Evolutionary conservation across 2,797 vertebrate species (phyloP).

Genomic region (Sebastes vulpes): DNA sequence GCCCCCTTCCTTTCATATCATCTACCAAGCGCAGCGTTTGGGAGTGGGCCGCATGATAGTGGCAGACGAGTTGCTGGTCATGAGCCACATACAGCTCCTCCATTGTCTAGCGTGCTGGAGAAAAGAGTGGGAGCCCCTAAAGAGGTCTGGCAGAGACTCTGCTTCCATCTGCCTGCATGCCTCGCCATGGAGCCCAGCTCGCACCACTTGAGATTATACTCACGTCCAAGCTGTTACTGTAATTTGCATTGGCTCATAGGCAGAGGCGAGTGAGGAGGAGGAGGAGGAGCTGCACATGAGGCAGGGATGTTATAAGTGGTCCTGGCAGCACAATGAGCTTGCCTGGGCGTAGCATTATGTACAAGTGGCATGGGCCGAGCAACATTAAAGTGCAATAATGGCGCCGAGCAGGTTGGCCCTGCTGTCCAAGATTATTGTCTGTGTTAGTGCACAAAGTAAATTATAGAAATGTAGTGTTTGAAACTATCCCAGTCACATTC

Average conservation of each 20-base stretch:
- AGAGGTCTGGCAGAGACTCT: constrained; percentile 77
- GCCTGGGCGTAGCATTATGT: constrained; percentile 61
- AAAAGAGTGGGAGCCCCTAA: constrained; percentile 75
- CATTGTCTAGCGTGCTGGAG: constrained; percentile 75
- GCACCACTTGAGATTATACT: constrained; percentile 81
- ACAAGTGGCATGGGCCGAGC: constrained; percentile 64
- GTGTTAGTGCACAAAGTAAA: constrained; percentile 39
- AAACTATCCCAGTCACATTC: constrained; percentile 33
- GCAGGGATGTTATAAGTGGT: constrained; percentile 78
- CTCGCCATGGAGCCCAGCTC: constrained; percentile 76
- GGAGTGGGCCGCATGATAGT: constrained; percentile 52
- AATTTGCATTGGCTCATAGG: constrained; percentile 85
- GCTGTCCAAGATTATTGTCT: constrained; percentile 56
- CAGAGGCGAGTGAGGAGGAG: constrained; percentile 70
- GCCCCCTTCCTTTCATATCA: constrained; percentile 39
- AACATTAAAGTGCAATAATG: constrained; percentile 74
- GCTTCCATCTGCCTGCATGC: constrained; percentile 79
- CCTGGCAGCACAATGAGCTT: constrained; percentile 79
- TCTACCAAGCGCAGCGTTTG: constrained; percentile 44
- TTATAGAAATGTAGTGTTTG: constrained; percentile 41
- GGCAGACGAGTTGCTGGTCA: constrained; percentile 69
- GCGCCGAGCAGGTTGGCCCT: constrained; percentile 51
- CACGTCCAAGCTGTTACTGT: constrained; percentile 86
- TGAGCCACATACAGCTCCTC: constrained; percentile 64
- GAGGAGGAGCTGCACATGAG: constrained; percentile 78